Evolutionary conservation across 2,797 vertebrate genomes (phyloP).

Genomic region (Corythornis leucogaster): DNA sequence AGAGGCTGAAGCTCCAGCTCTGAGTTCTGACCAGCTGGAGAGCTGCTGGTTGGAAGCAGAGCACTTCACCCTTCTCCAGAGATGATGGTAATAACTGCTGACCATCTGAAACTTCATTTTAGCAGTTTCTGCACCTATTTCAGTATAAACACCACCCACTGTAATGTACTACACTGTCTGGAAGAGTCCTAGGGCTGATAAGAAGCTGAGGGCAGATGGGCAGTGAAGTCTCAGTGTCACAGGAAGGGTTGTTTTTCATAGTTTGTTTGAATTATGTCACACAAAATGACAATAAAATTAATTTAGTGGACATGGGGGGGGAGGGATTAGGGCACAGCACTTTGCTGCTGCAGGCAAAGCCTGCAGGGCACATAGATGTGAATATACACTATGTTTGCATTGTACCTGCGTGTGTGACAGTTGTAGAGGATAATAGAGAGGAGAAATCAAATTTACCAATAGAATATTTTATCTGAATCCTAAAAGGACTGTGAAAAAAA

Average conservation of each 20-base stretch:
- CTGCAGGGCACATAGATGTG: slow-evolving; percentile 64
- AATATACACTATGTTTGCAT: slow-evolving; percentile 64
- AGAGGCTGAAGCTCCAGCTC: slow-evolving; percentile 33
- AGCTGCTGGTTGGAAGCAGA: slow-evolving; percentile 39
- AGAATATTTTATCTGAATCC: slow-evolving; percentile 50
- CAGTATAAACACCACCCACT: slow-evolving; percentile 35
- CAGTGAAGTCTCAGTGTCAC: slow-evolving; percentile 65
- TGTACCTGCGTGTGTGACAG: slow-evolving; percentile 57
- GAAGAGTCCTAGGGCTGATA: neutral
- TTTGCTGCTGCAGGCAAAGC: slow-evolving; percentile 62
- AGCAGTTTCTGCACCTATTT: slow-evolving; percentile 59
- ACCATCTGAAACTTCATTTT: slow-evolving; percentile 49
- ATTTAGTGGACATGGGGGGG: slow-evolving; percentile 19
- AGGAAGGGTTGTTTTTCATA: slow-evolving; percentile 67
- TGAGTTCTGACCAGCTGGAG: slow-evolving; percentile 18
- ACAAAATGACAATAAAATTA: slow-evolving; percentile 75
- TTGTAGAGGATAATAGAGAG: slow-evolving; percentile 42
- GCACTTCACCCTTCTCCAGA: slow-evolving; percentile 36
- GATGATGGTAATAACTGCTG: slow-evolving; percentile 14
- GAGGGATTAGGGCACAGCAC: slow-evolving; percentile 68
- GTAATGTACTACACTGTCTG: neutral
- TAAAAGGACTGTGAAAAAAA: slow-evolving; percentile 21
- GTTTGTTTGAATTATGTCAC: slow-evolving; percentile 78
- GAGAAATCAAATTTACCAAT: slow-evolving; percentile 45
- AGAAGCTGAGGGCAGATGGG: slow-evolving; percentile 24